Conservation (phyloP, 2,113 vertebrate genomes). For the Chionis minor region DNA sequence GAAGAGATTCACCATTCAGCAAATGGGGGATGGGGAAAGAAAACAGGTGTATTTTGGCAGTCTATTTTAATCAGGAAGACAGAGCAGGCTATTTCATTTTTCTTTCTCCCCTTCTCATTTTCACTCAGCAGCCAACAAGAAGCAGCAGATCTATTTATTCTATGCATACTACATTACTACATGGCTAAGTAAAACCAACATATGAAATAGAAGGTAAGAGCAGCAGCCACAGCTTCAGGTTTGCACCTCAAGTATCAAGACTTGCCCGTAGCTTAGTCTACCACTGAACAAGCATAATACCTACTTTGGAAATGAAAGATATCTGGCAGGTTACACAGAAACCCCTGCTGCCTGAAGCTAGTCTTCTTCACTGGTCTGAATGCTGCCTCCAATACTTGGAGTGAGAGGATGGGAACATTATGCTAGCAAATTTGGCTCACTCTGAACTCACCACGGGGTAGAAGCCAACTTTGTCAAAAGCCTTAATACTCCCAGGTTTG, state of each 20-base stretch:
- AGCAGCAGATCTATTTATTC: not conserved
- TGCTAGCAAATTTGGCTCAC: rapidly evolving
- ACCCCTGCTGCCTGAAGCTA: not conserved
- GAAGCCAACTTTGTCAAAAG: not conserved
- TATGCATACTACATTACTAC: not conserved
- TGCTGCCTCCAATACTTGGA: not conserved
- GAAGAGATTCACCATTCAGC: not conserved
- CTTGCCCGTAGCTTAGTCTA: not conserved
- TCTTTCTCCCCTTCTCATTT: not conserved
- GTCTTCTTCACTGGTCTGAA: not conserved
- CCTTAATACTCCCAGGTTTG: not conserved
- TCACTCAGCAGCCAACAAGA: not conserved
- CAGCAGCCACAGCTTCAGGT: not conserved
- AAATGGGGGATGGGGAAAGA: not conserved
- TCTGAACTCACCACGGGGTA: not conserved
- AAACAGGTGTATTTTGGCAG: not conserved
- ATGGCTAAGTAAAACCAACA: not conserved
- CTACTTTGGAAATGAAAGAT: not conserved
- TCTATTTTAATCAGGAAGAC: not conserved
- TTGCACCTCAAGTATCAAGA: not conserved
- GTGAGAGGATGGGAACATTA: not conserved
- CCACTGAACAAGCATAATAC: not conserved
- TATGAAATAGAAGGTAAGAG: not conserved
- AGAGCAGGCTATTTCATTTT: not conserved
- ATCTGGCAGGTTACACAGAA: not conserved